These are phyloP conservation scores for Burhinus oedicnemus DNA, from an alignment of 2,113 vertebrate genomes.

Conservation along the genomic window DNA sequence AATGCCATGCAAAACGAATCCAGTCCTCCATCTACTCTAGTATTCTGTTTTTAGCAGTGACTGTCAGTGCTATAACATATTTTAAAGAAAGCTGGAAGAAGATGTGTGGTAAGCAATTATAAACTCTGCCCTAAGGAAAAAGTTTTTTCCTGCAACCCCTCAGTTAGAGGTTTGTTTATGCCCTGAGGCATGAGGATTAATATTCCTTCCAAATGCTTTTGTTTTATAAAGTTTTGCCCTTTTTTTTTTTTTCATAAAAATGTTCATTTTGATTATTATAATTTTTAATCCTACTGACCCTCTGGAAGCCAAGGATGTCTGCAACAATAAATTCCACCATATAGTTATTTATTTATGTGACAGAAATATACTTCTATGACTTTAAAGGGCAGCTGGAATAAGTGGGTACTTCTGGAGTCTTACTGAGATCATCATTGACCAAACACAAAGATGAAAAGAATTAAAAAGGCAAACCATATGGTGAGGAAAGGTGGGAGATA, in stretches of 20 bases:
- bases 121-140: slow-evolving; percentile 27
- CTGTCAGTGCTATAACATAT: background rate
- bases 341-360: background rate
- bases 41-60: slow-evolving; percentile 19
- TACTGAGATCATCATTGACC: background rate
- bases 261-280: background rate
- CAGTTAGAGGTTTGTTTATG: slow-evolving; percentile 7
- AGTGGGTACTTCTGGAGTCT: background rate
- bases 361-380: background rate
- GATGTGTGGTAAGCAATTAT: slow-evolving; percentile 9
- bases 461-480: background rate
- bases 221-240: background rate
- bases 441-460: background rate
- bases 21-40: background rate
- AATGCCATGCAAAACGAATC: background rate
- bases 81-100: slow-evolving; percentile 30
- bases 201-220: background rate
- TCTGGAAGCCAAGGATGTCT: background rate
- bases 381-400: background rate
- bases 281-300: background rate
- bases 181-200: background rate
- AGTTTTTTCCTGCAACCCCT: background rate
- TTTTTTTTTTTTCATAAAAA: background rate
- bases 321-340: background rate
- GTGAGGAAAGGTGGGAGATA: background rate